Percentiles rank a stretch among this genome's conserved stretches.
These are phyloP conservation scores for Illadopsis cleaveri DNA, from an alignment of 2,113 vertebrate species.

Conservation along the genomic window DNA sequence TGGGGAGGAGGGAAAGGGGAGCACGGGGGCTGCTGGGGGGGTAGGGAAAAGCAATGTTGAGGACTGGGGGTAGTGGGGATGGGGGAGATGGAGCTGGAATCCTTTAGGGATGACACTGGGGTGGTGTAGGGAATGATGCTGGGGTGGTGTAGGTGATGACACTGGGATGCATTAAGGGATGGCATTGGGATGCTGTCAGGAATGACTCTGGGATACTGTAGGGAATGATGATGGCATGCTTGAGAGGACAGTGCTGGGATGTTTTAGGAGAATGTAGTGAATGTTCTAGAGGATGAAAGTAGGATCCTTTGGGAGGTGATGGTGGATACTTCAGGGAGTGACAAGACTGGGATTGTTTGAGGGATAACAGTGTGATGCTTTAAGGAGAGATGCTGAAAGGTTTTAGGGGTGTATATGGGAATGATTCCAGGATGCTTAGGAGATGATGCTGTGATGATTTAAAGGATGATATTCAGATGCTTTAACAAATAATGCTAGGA, in stretches of 20 bases:
- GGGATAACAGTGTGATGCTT: not conserved
- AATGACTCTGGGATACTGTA: not conserved
- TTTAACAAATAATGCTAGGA: not conserved
- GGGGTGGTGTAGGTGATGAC: not conserved
- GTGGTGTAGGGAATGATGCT: not conserved
- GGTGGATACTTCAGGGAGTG: not conserved
- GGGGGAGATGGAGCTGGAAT: not conserved
- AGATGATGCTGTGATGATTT: not conserved
- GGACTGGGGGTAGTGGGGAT: not conserved
- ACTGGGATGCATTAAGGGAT: not conserved
- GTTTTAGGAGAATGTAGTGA: not conserved
- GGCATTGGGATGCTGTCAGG: not conserved
- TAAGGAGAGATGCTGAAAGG: not conserved
- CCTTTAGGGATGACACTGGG: not conserved
- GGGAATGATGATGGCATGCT: not conserved
- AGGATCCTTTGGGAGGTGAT: not conserved
- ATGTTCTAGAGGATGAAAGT: not conserved
- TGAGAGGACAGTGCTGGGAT: not conserved
- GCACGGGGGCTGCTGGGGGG: not conserved
- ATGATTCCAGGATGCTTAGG: not conserved
- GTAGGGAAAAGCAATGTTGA: not conserved
- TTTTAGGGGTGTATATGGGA: not conserved
- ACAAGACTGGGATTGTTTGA: not conserved
- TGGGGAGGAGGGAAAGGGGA: not conserved
- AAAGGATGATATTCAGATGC: rapidly evolving